Conservation (phyloP, 2,888 invertebrate species). For the Agrotis exclamationis region DNA sequence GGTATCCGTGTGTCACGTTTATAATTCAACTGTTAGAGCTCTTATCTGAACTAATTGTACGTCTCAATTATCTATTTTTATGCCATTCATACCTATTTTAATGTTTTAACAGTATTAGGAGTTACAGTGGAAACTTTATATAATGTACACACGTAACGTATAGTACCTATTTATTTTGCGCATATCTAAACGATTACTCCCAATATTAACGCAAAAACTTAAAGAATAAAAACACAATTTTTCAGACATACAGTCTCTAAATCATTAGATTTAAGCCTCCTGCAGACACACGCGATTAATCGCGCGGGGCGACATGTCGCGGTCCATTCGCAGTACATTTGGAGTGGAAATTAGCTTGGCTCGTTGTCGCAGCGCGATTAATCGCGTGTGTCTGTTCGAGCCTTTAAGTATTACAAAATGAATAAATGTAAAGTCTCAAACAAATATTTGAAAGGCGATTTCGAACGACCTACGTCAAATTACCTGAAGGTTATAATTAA, state of each 20-base stretch:
- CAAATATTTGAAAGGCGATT: slow-evolving; percentile 58
- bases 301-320: too few species aligned
- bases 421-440: slow-evolving; percentile 20
- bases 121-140: slow-evolving; percentile 57
- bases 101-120: slow-evolving; percentile 48
- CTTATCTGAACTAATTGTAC: slow-evolving; percentile 70
- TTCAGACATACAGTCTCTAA: slow-evolving; percentile 26
- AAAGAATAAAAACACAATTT: slow-evolving; percentile 10
- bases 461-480: slow-evolving; percentile 12
- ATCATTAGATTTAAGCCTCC: slow-evolving; percentile 22
- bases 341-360: too few species aligned
- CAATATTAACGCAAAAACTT: slow-evolving; percentile 14
- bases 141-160: slow-evolving; percentile 13
- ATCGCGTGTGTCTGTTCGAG: too few species aligned
- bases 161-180: slow-evolving; percentile 43
- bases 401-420: slow-evolving; percentile 37
- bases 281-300: too few species aligned
- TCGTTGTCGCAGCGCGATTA: too few species aligned
- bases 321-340: too few species aligned
- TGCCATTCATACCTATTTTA: slow-evolving; percentile 45
- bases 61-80: slow-evolving; percentile 70
- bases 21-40: slow-evolving; percentile 64
- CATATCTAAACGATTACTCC: slow-evolving; percentile 27
- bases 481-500: slow-evolving; percentile 43
- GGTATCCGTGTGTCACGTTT: slow-evolving; percentile 52